These are phyloP conservation scores for Oxyruncus cristatus DNA, from an alignment of 2,113 vertebrate genomes.

Conservation along the genomic window DNA sequence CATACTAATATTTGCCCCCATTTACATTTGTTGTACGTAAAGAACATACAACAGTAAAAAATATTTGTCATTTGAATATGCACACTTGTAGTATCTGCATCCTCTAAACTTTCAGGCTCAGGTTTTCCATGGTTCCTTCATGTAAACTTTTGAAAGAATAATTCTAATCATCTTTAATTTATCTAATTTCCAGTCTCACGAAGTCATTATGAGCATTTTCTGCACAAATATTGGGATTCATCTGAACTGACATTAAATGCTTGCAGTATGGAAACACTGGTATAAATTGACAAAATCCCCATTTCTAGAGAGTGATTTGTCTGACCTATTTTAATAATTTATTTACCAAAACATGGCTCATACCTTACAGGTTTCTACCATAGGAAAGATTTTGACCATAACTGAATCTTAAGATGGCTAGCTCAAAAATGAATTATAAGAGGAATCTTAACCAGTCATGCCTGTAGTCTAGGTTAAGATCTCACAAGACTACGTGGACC, in stretches of 20 bases:
- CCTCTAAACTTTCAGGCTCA: background rate
- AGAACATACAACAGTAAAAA: background rate
- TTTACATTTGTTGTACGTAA: background rate
- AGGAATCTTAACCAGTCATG: background rate
- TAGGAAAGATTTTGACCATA: background rate
- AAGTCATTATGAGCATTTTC: background rate
- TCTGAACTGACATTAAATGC: background rate
- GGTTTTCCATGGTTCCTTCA: background rate
- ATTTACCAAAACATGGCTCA: background rate
- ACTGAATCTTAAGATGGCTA: background rate
- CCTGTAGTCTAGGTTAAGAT: background rate
- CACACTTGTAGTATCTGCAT: background rate
- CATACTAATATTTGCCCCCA: background rate
- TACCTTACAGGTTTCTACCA: background rate
- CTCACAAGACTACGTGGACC: background rate
- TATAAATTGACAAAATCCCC: background rate
- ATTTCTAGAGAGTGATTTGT: background rate
- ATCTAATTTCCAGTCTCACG: background rate
- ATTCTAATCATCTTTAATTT: background rate
- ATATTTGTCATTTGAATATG: background rate
- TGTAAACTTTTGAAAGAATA: background rate
- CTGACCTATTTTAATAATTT: background rate
- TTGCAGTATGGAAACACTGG: background rate
- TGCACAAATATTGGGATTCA: background rate
- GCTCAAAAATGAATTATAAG: background rate